These are phyloP conservation scores for Temnothorax unifasciatus DNA, from an alignment of 2,888 invertebrate species.

Conservation along the genomic window DNA sequence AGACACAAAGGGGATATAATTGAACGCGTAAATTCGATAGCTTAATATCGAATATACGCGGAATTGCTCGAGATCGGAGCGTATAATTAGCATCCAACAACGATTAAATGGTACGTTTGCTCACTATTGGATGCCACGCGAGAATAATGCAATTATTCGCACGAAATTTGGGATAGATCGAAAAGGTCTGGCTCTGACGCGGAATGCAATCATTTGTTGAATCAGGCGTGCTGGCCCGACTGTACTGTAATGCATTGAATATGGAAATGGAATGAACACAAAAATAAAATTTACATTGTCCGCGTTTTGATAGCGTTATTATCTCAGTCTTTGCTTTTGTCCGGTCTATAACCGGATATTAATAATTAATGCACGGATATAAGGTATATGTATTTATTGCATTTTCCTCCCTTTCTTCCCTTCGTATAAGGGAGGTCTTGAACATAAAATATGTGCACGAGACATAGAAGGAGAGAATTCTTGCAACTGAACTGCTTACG, in stretches of 20 bases:
- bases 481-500: constrained; percentile 43
- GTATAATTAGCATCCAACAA: constrained; percentile 72
- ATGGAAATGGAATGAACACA: constrained; percentile 46
- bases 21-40: constrained; percentile 58
- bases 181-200: constrained; percentile 61
- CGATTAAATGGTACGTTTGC: constrained; percentile 74
- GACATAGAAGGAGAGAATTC: constrained; percentile 52
- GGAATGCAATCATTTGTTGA: constrained; percentile 44
- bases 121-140: constrained; percentile 63
- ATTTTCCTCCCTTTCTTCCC: background rate
- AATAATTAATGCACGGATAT: constrained; percentile 7
- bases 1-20: constrained; percentile 40
- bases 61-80: constrained; percentile 64
- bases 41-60: constrained; percentile 19
- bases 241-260: constrained; percentile 38
- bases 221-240: constrained; percentile 16
- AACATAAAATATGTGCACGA: constrained; percentile 38
- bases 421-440: background rate
- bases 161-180: constrained; percentile 67
- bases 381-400: constrained; percentile 8
- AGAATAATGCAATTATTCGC: constrained; percentile 71
- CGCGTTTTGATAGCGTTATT: constrained; percentile 50
- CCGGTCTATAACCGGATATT: background rate
- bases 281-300: constrained; percentile 47
- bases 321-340: constrained; percentile 28